Base-by-base conservation (phyloP, 2,113 vertebrate species). In the Mugil cephalus region DNA sequence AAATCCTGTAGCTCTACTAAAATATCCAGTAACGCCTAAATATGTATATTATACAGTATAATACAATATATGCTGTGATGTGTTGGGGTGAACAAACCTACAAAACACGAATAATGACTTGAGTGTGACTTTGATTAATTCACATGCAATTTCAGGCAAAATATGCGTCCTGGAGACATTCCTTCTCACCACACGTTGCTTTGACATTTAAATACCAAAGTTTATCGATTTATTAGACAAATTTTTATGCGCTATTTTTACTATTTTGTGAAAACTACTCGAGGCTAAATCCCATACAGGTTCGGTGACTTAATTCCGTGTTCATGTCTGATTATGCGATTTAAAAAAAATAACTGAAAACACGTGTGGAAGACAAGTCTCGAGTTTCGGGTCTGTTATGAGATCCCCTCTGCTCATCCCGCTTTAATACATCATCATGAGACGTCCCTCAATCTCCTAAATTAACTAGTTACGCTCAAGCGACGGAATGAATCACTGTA, bases 401-500 rank as follows among this genome's bases (percentile, higher is more conserved):
- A 72, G 70, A 54, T 58, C 14, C 48, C 13, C 19, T 34, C 11
- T 7, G 14, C 59, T 74, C 11, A 59, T n/a, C 72, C 40, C 14
- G 34, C 13, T 18, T 10, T 46, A 30, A 38, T 51, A 30, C 19
- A 14, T 59, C 17, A 53, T 21, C 10, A 17, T 12, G 8, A 50
- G 30, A 30, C 24, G 2, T 30, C 5, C 24, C 24, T 30, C 2
- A 30, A 30, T 30, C 24, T 30, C 24, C 24, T 5, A 30, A 51
- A 43, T 40, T 38, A 13, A 18, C 19, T 14, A 65, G 17, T 53
- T 70, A 10, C 17, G 7, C 14, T 62, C 10, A 62, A 40, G 55
- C 58, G 66, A 13, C 53, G 19, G 15, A 74, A 71, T 58, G 18
- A 79, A 36, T 75, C 54, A 62, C 14, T 8, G 65, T 47, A 56